phyloP scores from a whole-genome alignment of 2,888 invertebrate species.

The Orchesellides sinensis region DNA sequence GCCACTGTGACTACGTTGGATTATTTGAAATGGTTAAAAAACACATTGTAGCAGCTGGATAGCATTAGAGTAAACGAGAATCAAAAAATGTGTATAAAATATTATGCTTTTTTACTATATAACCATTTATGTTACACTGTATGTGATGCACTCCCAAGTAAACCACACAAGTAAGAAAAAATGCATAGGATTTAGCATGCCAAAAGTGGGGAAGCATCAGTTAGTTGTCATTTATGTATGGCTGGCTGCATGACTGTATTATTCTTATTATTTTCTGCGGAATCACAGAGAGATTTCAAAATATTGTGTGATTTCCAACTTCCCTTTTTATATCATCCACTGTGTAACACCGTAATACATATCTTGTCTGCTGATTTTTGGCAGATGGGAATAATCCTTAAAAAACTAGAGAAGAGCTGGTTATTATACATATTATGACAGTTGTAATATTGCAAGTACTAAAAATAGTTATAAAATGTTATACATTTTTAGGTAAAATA shows the following conservation, averaged over 20 bases:
- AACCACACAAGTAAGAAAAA: too few relatives aligned
- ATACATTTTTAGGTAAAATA: too few relatives aligned
- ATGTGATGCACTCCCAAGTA: too few relatives aligned
- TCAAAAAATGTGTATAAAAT: too few relatives aligned
- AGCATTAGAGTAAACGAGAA: not conserved
- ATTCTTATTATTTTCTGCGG: slow-evolving; percentile 12
- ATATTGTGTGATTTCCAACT: slow-evolving; percentile 26
- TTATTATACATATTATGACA: slow-evolving; percentile 26
- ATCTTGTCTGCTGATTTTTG: slow-evolving; percentile 36
- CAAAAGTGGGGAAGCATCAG: not conserved
- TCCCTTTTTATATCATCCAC: not conserved
- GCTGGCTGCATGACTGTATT: not conserved
- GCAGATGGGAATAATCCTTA: slow-evolving; percentile 15
- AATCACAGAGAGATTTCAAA: slow-evolving; percentile 32
- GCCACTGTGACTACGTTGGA: too few relatives aligned
- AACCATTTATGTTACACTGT: too few relatives aligned
- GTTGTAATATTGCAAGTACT: too few relatives aligned
- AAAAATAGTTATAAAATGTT: too few relatives aligned
- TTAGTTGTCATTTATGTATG: not conserved
- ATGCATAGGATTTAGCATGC: too few relatives aligned
- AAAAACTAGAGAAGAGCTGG: not conserved
- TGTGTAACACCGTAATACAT: not conserved
- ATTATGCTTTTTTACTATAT: too few relatives aligned
- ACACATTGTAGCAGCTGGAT: not conserved
- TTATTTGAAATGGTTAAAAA: not conserved